Evolutionary conservation across 2,113 vertebrate genomes (phyloP).

Genomic region (Anoura caudifer): DNA sequence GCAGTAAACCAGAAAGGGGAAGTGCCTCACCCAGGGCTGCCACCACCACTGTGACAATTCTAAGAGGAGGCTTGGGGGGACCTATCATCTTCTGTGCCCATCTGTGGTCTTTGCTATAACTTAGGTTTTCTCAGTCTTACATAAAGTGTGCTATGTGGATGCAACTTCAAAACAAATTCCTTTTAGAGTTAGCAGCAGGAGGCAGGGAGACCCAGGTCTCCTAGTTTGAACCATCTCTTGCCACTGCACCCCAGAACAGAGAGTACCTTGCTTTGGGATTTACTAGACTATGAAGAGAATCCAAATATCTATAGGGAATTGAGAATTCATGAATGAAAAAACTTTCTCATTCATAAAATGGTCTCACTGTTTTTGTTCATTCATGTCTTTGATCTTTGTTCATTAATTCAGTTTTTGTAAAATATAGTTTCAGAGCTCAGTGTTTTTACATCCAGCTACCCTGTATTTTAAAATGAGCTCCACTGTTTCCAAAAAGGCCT

Average conservation of each 20-base stretch:
- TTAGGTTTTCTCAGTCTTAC: background rate
- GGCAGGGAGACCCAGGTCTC: background rate
- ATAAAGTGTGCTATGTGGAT: background rate
- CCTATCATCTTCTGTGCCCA: too few species aligned
- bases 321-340: background rate
- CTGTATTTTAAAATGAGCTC: background rate
- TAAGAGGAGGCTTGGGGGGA: background rate
- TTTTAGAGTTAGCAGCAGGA: background rate
- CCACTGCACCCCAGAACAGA: background rate
- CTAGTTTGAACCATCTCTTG: background rate
- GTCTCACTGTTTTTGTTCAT: background rate
- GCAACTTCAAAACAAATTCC: background rate
- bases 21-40: background rate
- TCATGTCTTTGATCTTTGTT: background rate
- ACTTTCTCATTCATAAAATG: background rate
- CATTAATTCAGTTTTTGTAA: background rate
- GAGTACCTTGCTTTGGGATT: background rate
- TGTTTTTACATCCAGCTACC: background rate
- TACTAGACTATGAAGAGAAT: background rate
- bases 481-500: background rate
- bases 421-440: background rate
- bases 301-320: background rate
- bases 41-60: fast-evolving
- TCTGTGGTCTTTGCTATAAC: background rate
- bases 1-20: background rate